A percentile compares a stretch with the other conserved stretches of the same genome.
These are phyloP conservation scores for Ichneumon xanthorius DNA, from an alignment of 2,888 invertebrate genomes.

Conservation along the genomic window DNA sequence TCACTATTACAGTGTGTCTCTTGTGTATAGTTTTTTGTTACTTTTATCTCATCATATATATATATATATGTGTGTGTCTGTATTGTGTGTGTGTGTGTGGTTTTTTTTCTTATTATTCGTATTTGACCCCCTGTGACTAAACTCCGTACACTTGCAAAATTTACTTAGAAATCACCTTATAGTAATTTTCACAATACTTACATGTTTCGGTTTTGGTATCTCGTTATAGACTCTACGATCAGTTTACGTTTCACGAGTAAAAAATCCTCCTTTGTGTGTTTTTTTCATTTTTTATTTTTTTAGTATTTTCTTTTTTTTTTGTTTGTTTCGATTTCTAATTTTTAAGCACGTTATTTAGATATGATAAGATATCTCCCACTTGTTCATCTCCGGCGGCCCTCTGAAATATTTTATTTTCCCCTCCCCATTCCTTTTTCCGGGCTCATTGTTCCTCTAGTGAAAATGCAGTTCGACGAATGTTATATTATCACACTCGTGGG, in stretches of 20 bases:
- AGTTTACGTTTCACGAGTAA: constrained; percentile 69
- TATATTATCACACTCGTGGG: constrained; percentile 17
- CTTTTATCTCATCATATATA: constrained; percentile 67
- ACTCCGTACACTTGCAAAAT: constrained; percentile 70
- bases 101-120: constrained; percentile 62
- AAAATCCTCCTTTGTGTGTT: constrained; percentile 70
- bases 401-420: constrained; percentile 29
- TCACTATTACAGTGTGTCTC: constrained; percentile 70
- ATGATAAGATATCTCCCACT: constrained; percentile 73
- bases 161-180: constrained; percentile 73
- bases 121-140: constrained; percentile 73
- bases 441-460: constrained; percentile 49
- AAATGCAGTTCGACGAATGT: constrained; percentile 42
- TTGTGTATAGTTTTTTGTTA: constrained; percentile 65
- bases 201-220: constrained; percentile 70
- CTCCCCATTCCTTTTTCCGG: background rate
- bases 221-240: constrained; percentile 69
- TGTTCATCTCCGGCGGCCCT: constrained; percentile 24
- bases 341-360: constrained; percentile 80
- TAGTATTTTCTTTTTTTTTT: constrained; percentile 53
- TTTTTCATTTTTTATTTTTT: constrained; percentile 56
- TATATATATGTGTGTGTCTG: constrained; percentile 28
- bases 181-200: constrained; percentile 74
- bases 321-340: constrained; percentile 73
- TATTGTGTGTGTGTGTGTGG: constrained; percentile 16